A percentile compares a stretch with the other conserved stretches of the same genome.
These are phyloP conservation scores for Nautilus pompilius DNA, from an alignment of 1,140 invertebrate species.

Conservation along the genomic window DNA sequence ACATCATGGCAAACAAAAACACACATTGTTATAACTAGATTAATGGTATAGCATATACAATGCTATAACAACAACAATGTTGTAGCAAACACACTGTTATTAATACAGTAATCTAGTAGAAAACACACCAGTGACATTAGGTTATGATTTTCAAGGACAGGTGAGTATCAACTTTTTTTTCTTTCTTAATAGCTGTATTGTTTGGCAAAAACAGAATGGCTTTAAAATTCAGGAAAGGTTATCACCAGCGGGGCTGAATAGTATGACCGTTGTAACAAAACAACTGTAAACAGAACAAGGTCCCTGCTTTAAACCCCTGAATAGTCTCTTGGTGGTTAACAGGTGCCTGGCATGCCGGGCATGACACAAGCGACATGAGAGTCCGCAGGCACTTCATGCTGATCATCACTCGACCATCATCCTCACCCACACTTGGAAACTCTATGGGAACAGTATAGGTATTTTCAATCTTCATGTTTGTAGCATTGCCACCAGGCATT, in stretches of 20 bases:
- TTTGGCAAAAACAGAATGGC: too few species aligned
- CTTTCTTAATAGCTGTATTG: too few species aligned
- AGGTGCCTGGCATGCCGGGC: neutral
- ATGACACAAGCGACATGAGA: neutral
- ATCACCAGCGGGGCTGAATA: neutral
- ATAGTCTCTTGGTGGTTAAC: constrained; percentile 3
- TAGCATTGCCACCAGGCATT: neutral
- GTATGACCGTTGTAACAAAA: constrained; percentile 2
- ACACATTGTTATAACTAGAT: too few species aligned
- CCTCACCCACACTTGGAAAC: neutral
- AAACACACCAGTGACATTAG: too few species aligned
- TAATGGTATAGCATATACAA: too few species aligned
- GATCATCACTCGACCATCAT: neutral
- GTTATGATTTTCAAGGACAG: too few species aligned
- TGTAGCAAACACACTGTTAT: too few species aligned
- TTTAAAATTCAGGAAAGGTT: too few species aligned
- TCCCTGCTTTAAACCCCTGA: neutral
- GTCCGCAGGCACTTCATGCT: neutral
- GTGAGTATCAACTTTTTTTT: too few species aligned
- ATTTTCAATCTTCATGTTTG: neutral
- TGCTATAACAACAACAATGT: too few species aligned
- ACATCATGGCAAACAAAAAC: too few species aligned
- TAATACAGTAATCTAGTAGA: too few species aligned
- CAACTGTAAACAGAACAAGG: neutral
- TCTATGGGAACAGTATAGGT: neutral